Evolutionary conservation across 2,888 invertebrate species (phyloP), one percentile per base, ranked within the genome.

Genomic region (Pasiphila rectangulata): DNA sequence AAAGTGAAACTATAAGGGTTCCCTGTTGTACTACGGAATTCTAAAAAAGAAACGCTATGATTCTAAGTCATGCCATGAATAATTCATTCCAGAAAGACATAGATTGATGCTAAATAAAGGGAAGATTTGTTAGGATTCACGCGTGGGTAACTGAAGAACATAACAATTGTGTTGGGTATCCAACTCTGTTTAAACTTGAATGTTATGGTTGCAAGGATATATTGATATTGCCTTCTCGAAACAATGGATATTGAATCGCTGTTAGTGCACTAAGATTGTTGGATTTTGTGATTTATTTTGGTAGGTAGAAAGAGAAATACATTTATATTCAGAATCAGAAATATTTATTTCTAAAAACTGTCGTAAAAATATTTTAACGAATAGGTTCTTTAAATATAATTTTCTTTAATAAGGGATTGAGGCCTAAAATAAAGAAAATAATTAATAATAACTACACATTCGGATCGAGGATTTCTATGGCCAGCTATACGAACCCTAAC

Each of bases 51-150:
- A 12, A 10, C 16, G 2, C 20, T 37, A 38, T 42, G 12, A 27
- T 47, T 27, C 29, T 2, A 39, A 35, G 25, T 19, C 19, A 64
- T 65, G 61, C 63, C 61, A 64, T 66, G 59, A 61, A 60, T 57
- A 76, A 81, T 82, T 81, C 76, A 81, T 67, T 57, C 57, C 44
- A 49, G 55, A 68, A 63, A 60, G 67, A 70, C 69, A 56, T 60
- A 59, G 70, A 79, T 80, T 70, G 75, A 81, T 81, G 72, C 73
- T 70, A 65, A 62, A 57, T 23, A 23, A 69, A 70, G 76, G 72
- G 64, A 79, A 79, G 83, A 84, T 84, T 84, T 83, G 78, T 83
- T 67, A 67, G 71, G 72, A 75, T 72, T 67, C 52, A 53, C 55
- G 54, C 56, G 54, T 59, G 70, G 75, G 82, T 72, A 68, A 72